These are phyloP conservation scores for Acanthosepion esculentum DNA, from an alignment of 2,888 invertebrate genomes.

Conservation along the genomic window DNA sequence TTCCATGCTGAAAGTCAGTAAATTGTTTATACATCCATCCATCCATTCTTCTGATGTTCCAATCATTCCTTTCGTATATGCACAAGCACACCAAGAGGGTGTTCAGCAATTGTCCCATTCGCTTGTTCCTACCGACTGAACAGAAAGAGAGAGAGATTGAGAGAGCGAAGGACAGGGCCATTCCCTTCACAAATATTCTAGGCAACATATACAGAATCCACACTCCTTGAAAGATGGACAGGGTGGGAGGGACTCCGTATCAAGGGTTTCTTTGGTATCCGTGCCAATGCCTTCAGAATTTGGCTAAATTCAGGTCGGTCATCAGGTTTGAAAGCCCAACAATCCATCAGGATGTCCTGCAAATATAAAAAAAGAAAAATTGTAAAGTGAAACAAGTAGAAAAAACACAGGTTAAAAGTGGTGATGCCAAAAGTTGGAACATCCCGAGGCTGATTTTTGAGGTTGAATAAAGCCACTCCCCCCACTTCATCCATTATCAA, in stretches of 20 bases:
- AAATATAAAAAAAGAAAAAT: constrained; percentile 50
- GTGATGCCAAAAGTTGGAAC: neutral
- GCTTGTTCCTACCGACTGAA: neutral
- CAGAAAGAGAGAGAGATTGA: neutral
- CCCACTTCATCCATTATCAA: no score
- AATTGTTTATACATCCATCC: neutral
- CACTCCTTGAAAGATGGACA: constrained; percentile 94
- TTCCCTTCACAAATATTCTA: constrained; percentile 49
- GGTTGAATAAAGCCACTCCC: neutral
- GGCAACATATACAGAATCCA: constrained; percentile 86
- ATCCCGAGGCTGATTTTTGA: neutral
- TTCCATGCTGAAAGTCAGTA: neutral
- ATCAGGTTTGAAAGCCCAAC: constrained; percentile 91
- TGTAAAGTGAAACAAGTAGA: neutral
- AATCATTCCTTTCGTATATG: neutral
- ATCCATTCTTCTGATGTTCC: neutral
- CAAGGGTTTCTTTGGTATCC: constrained; percentile 88
- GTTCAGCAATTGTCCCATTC: neutral
- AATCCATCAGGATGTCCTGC: constrained; percentile 93
- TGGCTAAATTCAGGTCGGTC: constrained; percentile 93
- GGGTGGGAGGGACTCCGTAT: constrained; percentile 99
- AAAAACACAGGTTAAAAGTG: neutral
- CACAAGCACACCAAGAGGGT: neutral
- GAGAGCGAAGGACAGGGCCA: neutral
- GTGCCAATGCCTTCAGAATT: constrained; percentile 87